A percentile compares a stretch with the other conserved stretches of the same genome.
These are phyloP conservation scores for Toxotes jaculatrix DNA, from an alignment of 2,113 vertebrate species.

Conservation along the genomic window DNA sequence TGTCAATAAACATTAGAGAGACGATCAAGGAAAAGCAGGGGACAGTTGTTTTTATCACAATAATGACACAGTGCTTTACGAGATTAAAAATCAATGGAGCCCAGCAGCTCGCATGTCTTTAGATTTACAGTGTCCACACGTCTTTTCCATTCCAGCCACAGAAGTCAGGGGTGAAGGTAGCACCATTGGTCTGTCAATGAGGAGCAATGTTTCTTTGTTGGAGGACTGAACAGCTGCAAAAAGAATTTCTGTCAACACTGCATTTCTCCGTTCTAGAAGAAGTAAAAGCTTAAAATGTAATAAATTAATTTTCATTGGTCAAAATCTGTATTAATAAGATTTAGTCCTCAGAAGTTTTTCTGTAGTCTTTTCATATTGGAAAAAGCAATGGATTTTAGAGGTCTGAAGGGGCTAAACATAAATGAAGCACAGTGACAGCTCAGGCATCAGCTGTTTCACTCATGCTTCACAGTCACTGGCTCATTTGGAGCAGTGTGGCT, in stretches of 20 bases:
- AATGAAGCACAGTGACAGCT: background rate
- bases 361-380: background rate
- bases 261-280: background rate
- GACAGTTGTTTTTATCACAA: slow-evolving; percentile 48
- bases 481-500: background rate
- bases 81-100: slow-evolving; percentile 76
- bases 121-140: slow-evolving; percentile 23
- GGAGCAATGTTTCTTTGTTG: background rate
- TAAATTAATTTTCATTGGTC: background rate
- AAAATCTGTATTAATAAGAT: no score
- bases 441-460: background rate
- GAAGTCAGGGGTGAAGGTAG: slow-evolving; percentile 49
- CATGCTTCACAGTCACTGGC: background rate
- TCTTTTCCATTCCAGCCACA: background rate
- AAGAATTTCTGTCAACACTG: background rate
- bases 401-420: background rate
- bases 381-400: background rate
- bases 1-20: slow-evolving; percentile 78
- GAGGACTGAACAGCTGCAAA: background rate
- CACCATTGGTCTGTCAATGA: background rate
- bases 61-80: slow-evolving; percentile 67
- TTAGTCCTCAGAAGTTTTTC: no score
- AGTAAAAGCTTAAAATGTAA: background rate
- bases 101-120: slow-evolving; percentile 25
- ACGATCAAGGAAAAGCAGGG: slow-evolving; percentile 64